These are phyloP conservation scores for Sepioteuthis lessoniana DNA, from an alignment of 2,888 invertebrate genomes.

Conservation along the genomic window DNA sequence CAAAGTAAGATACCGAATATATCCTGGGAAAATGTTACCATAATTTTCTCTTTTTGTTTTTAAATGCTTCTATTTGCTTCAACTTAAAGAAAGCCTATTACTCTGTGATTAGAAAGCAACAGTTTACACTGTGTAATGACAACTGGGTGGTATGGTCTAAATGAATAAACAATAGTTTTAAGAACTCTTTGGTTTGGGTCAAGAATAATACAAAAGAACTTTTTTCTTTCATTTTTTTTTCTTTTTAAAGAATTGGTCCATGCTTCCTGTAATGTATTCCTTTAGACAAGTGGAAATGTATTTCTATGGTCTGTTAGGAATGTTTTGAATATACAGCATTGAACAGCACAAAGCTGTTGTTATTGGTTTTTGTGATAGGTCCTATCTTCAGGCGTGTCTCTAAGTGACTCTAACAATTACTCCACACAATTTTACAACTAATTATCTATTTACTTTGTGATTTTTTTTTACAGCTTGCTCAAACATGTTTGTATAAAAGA, in stretches of 20 bases:
- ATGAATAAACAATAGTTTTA: neutral
- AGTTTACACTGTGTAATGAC: neutral
- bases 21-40: neutral
- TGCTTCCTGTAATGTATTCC: neutral
- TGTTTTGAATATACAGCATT: neutral
- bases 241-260: neutral
- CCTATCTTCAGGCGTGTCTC: neutral
- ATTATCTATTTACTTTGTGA: neutral
- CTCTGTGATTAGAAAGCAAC: neutral
- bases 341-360: neutral
- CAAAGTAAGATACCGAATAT: neutral
- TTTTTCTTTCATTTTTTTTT: no score
- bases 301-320: neutral
- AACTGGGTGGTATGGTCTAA: neutral
- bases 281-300: neutral
- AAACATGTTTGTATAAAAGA: neutral
- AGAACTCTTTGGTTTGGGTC: neutral
- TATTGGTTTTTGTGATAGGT: neutral
- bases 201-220: neutral
- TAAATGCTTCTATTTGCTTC: neutral
- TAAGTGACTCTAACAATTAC: neutral
- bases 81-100: neutral
- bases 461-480: neutral
- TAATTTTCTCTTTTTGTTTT: neutral
- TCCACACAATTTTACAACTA: neutral